Evolutionary conservation across 2,797 vertebrate species (phyloP), one percentile per base, ranked within the genome.

Genomic region (Mus spretus): DNA sequence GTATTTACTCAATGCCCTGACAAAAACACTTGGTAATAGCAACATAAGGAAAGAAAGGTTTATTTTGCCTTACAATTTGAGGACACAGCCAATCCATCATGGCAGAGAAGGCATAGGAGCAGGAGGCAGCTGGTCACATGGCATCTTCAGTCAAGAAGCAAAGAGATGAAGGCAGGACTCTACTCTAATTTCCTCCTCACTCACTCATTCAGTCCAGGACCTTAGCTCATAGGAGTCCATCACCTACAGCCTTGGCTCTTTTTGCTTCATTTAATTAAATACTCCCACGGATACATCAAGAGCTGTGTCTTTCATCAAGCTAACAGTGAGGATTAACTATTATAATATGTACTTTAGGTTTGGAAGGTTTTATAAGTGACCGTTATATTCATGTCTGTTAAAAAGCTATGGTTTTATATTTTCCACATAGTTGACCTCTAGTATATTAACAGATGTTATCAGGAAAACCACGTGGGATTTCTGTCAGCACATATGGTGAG

Each of bases 351-450:
- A 22, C 3, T 89, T 34, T 77, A 34, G n/a, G 84, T 84, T 53
- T 2, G 14, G 61, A 84, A 83, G 53, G 1, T 77, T 61, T 89
- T 91, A 75, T 2, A 94, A 89, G 20, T 44, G 40, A 63, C 79
- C 70, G 24, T 50, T 6, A 70, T 57, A 44, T 26, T 28, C 19
- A 40, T 5, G 50, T 24, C 47, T 37, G 77, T 61, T 93, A 80
- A 82, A 91, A 95, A 97, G 19, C 17, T 31, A 86, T 4, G 74
- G 14, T 55, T 83, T 57, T 0, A 8, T 13, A 91, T 85, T 86
- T 82, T 94, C 89, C 57, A 75, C 20, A 20, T 9, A 40, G 28
- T 19, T 90, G 40, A 34, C 84, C 93, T 87, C 37, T 59, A 94
- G 4, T 14, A 81, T 53, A 28, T 84, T 78, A 84, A 84, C 28